A percentile compares a stretch with the other conserved stretches of the same genome.
Evolutionary conservation across 2,113 vertebrate species (phyloP).

Genomic region (Saguinus midas): DNA sequence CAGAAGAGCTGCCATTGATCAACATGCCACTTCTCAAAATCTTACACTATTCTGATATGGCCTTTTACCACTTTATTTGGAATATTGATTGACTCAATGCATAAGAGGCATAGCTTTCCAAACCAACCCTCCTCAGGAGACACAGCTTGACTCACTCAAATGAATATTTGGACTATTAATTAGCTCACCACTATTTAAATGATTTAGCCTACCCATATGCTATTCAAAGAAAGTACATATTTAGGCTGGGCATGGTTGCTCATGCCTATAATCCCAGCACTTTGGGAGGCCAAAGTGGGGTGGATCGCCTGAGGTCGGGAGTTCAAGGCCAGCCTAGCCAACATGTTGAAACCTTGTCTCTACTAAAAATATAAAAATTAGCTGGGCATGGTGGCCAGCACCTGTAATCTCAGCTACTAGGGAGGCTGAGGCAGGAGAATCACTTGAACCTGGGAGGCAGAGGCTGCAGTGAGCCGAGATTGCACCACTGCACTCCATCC

Average conservation of each 20-base stretch:
- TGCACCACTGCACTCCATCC: too few relatives aligned
- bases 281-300: too few relatives aligned
- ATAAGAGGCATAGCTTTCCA: not conserved
- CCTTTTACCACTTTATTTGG: not conserved
- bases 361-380: too few relatives aligned
- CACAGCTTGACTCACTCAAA: not conserved
- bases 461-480: too few relatives aligned
- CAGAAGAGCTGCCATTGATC: not conserved
- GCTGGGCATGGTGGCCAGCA: rapidly evolving
- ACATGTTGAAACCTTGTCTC: too few relatives aligned
- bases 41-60: not conserved
- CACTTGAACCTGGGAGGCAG: too few relatives aligned
- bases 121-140: not conserved
- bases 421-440: too few relatives aligned
- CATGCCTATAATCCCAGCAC: too few relatives aligned
- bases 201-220: not conserved
- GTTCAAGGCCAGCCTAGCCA: too few relatives aligned
- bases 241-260: not conserved
- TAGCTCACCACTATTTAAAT: not conserved
- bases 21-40: constrained; percentile 10
- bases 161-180: not conserved
- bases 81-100: not conserved
- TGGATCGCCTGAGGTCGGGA: too few relatives aligned
- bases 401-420: too few relatives aligned
- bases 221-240: not conserved